phyloP scores from a whole-genome alignment of 2,888 invertebrate species.

The Nycteola revayana region DNA sequence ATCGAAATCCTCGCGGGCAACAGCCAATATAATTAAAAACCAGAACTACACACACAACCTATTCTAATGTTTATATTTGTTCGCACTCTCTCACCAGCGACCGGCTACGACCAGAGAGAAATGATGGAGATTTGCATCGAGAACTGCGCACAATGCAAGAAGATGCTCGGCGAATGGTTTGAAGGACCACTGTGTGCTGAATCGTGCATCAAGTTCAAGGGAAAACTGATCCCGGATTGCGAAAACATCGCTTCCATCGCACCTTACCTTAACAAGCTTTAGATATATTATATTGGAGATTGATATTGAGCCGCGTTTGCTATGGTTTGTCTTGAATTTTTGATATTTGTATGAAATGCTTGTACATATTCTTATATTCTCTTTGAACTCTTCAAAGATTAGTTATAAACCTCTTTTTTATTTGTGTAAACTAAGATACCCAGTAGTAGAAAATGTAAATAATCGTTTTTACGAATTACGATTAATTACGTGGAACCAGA shows the following conservation, averaged over 20 bases:
- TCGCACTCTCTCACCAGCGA: constrained; percentile 44
- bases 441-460: too few species aligned
- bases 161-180: constrained; percentile 93
- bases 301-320: constrained; percentile 4
- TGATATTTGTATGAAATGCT: not conserved
- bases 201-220: constrained; percentile 91
- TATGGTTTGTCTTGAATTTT: constrained; percentile 1
- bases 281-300: constrained; percentile 17
- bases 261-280: constrained; percentile 85
- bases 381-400: too few species aligned
- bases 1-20: too few species aligned
- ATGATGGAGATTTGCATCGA: constrained; percentile 89
- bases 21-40: too few species aligned
- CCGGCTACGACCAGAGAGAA: constrained; percentile 82
- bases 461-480: too few species aligned
- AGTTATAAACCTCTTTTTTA: too few species aligned
- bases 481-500: too few species aligned
- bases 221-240: constrained; percentile 92
- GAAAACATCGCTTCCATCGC: constrained; percentile 91
- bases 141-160: constrained; percentile 95
- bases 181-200: constrained; percentile 93
- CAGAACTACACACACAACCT: too few species aligned
- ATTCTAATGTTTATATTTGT: too few species aligned
- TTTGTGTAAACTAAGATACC: too few species aligned
- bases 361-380: too few species aligned